Conservation (phyloP, 2,797 vertebrate species). For the Craterocephalus amniculus region DNA sequence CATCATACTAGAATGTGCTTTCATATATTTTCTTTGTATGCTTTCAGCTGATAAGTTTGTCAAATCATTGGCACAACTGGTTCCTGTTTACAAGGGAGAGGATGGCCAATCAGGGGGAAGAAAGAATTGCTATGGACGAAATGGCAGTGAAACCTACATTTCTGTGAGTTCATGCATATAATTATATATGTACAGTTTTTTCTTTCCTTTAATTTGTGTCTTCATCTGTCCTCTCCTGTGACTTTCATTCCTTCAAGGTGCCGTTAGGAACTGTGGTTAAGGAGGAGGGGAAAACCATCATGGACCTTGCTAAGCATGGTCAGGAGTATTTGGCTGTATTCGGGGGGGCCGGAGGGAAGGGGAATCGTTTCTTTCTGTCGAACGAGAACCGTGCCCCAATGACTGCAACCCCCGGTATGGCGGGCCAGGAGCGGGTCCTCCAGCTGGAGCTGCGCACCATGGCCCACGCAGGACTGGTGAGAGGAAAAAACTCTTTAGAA, state of each 20-base stretch:
- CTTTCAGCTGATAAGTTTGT: conserved; percentile 85
- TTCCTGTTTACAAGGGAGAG: conserved; percentile 83
- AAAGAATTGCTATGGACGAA: conserved; percentile 91
- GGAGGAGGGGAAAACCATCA: conserved; percentile 81
- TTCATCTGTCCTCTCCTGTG: background rate
- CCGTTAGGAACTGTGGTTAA: conserved; percentile 92
- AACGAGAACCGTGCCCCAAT: conserved; percentile 92
- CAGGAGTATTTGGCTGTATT: conserved; percentile 89
- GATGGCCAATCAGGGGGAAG: conserved; percentile 84
- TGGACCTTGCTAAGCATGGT: conserved; percentile 85
- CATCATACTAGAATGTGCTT: background rate
- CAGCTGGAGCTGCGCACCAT: conserved; percentile 92
- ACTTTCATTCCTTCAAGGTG: conserved; percentile 79
- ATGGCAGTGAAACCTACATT: conserved; percentile 80
- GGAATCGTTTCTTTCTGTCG: conserved; percentile 93
- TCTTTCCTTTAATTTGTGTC: background rate
- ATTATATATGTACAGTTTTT: background rate
- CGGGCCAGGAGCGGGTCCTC: conserved; percentile 87
- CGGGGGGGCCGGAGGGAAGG: conserved; percentile 92
- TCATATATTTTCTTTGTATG: background rate
- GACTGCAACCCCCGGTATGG: conserved; percentile 82
- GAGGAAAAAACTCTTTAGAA: conserved; percentile 17
- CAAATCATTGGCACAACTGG: conserved; percentile 88
- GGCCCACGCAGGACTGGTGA: conserved; percentile 95
- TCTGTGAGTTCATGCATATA: conserved; percentile 76